Evolutionary conservation across 2,797 vertebrate genomes (phyloP), one percentile per base, ranked within the genome.

Genomic region (Zalophus californianus): DNA sequence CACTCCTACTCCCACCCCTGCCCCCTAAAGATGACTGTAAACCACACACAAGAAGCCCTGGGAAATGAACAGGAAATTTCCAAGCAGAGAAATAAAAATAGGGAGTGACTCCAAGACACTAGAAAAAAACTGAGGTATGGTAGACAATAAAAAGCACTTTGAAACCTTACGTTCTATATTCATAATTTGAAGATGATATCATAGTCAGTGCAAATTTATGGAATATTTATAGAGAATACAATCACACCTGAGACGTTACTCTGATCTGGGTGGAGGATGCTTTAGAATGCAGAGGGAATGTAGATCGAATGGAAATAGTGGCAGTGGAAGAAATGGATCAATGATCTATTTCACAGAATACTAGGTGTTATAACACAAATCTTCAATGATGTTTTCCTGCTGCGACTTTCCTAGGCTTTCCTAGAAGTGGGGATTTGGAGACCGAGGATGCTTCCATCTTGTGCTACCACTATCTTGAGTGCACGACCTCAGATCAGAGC

Each of bases 171-270:
- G 68, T 15, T 48, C 62, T n/a, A 11, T 15, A 20, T n/a, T 85
- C 85, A 56, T 78, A 85, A 91, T 79, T 52, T 70, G 41, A 91
- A 72, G 10, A 77, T 78, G 13, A 70, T 38, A 27, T 38, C 38
- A 90, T 13, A n/a, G 12, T 56, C 7, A 73, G 68, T 48, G 60
- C 38, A 78, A 86, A 70, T 70, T 58, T 86, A 54, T 21, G 54
- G 25, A 95, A 79, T 48, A 10, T 77, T 84, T 77, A 50, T 5
- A 90, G n/a, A 90, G 35, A 41, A 38, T 5, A 35, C 41, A 41
- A 60, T 52, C 41, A 60, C 29, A 86, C 23, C 15, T 68, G 5
- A 60, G 16, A 86, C 0, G 8, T 62, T 23, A 62, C 15, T 44
- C 35, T 56, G 18, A 50, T 41, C 58, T 72, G 5, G 52, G 52